Percentiles rank a stretch among this genome's conserved stretches.
These are phyloP conservation scores for Pocota personata DNA, from an alignment of 2,888 invertebrate genomes.

Conservation along the genomic window DNA sequence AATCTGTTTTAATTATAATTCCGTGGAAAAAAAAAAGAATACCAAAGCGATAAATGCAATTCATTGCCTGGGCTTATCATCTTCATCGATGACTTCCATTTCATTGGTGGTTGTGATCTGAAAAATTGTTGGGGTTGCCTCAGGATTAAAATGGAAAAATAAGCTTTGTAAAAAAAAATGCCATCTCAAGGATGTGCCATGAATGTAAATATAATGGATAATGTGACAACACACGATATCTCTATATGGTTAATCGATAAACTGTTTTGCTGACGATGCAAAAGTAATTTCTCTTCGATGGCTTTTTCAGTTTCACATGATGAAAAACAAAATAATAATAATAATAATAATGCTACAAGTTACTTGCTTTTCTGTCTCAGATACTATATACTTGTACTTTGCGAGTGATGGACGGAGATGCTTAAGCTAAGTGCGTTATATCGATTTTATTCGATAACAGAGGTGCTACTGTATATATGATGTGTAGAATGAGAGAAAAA, in stretches of 20 bases:
- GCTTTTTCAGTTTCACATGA: constrained; percentile 40
- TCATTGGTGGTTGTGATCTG: constrained; percentile 6
- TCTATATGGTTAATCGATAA: constrained; percentile 43
- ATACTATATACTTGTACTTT: background rate
- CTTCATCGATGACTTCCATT: constrained; percentile 36
- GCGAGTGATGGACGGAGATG: constrained; percentile 24
- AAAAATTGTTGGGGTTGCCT: constrained; percentile 17
- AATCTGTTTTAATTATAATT: constrained; percentile 32
- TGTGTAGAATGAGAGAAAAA: background rate
- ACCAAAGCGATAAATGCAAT: constrained; percentile 25
- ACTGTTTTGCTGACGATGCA: constrained; percentile 50
- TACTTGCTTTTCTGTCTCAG: constrained; percentile 1
- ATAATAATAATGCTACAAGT: constrained; percentile 21
- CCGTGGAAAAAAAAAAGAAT: constrained; percentile 8
- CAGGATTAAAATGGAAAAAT: constrained; percentile 6
- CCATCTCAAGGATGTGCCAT: constrained; percentile 47
- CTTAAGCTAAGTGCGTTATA: constrained; percentile 55
- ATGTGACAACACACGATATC: constrained; percentile 50
- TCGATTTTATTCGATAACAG: constrained; percentile 54
- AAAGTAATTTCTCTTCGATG: constrained; percentile 28
- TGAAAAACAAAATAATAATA: constrained; percentile 31
- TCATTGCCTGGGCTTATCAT: constrained; percentile 30
- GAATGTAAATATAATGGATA: constrained; percentile 62
- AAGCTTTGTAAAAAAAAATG: background rate
- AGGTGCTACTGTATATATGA: constrained; percentile 12